Evolutionary conservation across 2,888 invertebrate species (phyloP), one percentile per base, ranked within the genome.

Genomic region (Orthonychiurus folsomi): DNA sequence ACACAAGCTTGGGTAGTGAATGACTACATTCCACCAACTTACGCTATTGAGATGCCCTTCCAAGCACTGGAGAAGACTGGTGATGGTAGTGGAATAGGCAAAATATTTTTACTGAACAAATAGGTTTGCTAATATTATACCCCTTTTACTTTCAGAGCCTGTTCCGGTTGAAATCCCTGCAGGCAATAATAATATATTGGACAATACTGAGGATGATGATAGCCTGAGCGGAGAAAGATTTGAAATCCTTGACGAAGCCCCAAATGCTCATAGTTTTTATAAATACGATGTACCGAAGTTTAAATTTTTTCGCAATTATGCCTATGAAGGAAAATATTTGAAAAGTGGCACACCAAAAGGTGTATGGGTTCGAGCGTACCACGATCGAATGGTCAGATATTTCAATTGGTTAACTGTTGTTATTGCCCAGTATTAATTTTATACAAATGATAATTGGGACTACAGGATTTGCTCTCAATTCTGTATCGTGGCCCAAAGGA

Each of bases 401-500:
- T 26, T 53, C 3, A 5, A 1, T 5, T 23, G 2, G 25, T 24
- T 50, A 48, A 26, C 27, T n/a, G 24, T 18, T 47, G 21, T 27
- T 23, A 5, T 56, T 25, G 27, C 21, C 23, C 56, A 54, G 48
- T 59, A 52, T 56, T 28, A n/a, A 20, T 24, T 55, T 26, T 26
- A 50, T 24, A 37, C 26, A 50, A 18, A 23, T 9, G 21, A 20
- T 24, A 24, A 56, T 50, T 24, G 50, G 12, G 47, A 18, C 59
- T 50, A 37, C 20, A 81, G 81, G 94, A 95, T 79, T 79, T 95
- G 66, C 83, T 89, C 60, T 92, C 93, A 1, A 87, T 92, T 59
- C 88, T 95, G 89, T 90, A 96, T 72, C 83, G 87, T 60, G 95
- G 95, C 0, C 95, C 95, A 1, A 84, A 84, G 66, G 87, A 87